Percentiles rank a stretch among this genome's conserved stretches.
Conservation (phyloP, 92 coral and sea anemone species). For the Siderastrea siderea region DNA sequence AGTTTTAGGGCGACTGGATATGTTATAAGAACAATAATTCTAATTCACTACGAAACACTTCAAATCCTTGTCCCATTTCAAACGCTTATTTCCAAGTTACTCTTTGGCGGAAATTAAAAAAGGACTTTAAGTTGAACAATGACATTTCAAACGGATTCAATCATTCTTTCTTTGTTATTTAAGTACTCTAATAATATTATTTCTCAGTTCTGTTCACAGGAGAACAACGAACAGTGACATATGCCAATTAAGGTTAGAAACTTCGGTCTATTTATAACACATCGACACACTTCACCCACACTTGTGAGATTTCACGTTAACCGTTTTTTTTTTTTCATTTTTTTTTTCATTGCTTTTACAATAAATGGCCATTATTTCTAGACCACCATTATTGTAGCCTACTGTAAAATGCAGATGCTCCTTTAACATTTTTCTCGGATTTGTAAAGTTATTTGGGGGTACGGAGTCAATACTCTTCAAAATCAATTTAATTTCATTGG, state of each 20-base stretch:
- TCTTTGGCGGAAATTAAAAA: constrained; percentile 3
- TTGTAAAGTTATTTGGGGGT: not conserved
- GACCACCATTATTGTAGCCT: not conserved
- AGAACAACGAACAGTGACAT: too few species aligned
- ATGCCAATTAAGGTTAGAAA: not conserved
- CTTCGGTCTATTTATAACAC: not conserved
- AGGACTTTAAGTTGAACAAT: not conserved
- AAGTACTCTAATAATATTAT: too few species aligned
- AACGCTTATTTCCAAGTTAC: not conserved
- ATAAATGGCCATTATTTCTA: too few species aligned
- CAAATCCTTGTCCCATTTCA: not conserved
- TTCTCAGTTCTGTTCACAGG: too few species aligned
- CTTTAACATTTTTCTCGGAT: not conserved
- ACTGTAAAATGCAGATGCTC: not conserved
- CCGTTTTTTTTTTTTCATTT: too few species aligned
- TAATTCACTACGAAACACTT: not conserved
- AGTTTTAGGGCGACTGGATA: not conserved
- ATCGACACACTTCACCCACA: not conserved
- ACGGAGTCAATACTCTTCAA: not conserved
- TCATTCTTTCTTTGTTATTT: not conserved
- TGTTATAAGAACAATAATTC: not conserved
- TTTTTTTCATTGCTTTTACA: not conserved
- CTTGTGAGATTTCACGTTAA: not conserved
- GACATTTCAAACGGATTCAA: not conserved
- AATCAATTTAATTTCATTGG: not conserved